Conservation (phyloP, 2,888 invertebrate species). For the Phorcus lineatus region DNA sequence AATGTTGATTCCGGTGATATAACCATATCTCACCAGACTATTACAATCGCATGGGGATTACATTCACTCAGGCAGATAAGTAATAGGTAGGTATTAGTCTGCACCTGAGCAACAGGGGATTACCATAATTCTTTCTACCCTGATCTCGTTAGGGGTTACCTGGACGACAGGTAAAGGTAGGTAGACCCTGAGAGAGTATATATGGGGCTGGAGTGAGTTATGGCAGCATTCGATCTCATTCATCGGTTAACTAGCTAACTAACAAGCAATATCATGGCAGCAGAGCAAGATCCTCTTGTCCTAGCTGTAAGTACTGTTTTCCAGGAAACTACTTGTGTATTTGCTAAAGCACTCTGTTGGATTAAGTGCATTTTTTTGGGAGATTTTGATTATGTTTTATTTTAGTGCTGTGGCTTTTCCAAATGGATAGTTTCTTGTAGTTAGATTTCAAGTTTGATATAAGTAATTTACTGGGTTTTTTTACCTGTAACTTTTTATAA, state of each 20-base stretch:
- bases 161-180: background rate
- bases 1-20: too few relatives aligned
- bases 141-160: background rate
- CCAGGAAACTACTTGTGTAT: background rate
- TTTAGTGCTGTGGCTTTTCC: too few relatives aligned
- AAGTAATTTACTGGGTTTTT: too few relatives aligned
- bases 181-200: background rate
- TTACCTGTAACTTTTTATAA: too few relatives aligned
- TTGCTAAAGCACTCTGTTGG: background rate
- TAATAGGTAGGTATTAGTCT: background rate
- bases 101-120: conserved; percentile 3
- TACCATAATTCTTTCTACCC: background rate
- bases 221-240: conserved; percentile 6
- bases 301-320: background rate
- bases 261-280: background rate
- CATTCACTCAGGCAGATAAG: background rate
- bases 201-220: background rate
- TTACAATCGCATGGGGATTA: background rate
- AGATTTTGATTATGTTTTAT: too few relatives aligned
- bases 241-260: background rate
- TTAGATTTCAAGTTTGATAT: too few relatives aligned
- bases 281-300: conserved; percentile 2
- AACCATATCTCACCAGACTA: too few relatives aligned
- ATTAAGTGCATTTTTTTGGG: background rate
- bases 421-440: too few relatives aligned